Conservation (phyloP, 2,113 vertebrate species). For the Rattus rattus region DNA sequence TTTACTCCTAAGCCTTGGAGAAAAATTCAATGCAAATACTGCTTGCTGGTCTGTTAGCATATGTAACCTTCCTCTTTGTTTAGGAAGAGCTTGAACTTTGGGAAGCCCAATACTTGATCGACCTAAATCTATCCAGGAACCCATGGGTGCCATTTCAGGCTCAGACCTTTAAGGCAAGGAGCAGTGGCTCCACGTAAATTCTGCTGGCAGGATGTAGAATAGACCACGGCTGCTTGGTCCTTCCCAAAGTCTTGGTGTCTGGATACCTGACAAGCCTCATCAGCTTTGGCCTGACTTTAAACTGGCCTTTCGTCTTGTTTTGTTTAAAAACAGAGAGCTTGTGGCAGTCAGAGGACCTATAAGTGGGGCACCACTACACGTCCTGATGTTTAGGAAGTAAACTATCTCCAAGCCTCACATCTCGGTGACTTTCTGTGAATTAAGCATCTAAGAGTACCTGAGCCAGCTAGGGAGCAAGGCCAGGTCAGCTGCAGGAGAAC, state of each 20-base stretch:
- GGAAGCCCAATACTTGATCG: neutral
- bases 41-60: neutral
- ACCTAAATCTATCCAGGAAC: neutral
- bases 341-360: neutral
- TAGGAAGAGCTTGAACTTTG: neutral
- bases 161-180: neutral
- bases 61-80: neutral
- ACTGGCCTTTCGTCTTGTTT: neutral
- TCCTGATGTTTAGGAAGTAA: neutral
- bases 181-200: neutral
- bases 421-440: neutral
- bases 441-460: neutral
- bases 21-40: neutral
- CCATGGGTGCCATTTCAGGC: neutral
- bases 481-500: neutral
- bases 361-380: neutral
- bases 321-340: neutral
- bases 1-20: slow-evolving; percentile 19
- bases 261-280: neutral
- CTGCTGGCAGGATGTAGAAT: neutral
- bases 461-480: neutral
- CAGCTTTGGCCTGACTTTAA: neutral
- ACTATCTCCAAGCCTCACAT: neutral
- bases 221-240: neutral
- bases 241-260: neutral